phyloP scores from a whole-genome alignment of 2,113 vertebrate genomes.

The Tachycineta bicolor region DNA sequence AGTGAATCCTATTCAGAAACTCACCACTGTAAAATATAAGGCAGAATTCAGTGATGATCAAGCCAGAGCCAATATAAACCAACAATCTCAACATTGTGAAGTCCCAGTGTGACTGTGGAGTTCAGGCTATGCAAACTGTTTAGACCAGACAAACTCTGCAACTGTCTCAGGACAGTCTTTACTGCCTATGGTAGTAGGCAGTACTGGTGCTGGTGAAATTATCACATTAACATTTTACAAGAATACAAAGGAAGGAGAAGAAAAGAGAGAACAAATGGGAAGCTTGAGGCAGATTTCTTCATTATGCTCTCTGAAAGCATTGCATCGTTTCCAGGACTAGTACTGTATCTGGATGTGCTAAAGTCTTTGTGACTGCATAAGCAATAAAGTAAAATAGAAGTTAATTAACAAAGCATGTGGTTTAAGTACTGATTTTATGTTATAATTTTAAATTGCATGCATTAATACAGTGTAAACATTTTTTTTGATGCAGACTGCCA shows the following conservation, averaged over 20 bases:
- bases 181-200: neutral
- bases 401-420: neutral
- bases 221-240: constrained; percentile 34
- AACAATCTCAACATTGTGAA: neutral
- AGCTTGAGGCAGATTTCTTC: neutral
- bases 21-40: constrained; percentile 2
- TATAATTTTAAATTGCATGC: neutral
- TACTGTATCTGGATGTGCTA: neutral
- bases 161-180: constrained; percentile 10
- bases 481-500: neutral
- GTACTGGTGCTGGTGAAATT: constrained; percentile 16
- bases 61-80: constrained; percentile 51
- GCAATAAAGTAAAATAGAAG: neutral
- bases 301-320: neutral
- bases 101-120: constrained; percentile 18
- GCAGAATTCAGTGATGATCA: constrained; percentile 19
- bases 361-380: neutral
- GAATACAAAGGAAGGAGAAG: neutral
- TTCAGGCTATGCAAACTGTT: constrained; percentile 10
- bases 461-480: neutral
- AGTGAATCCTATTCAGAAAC: neutral
- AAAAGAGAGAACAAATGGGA: neutral
- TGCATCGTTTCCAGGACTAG: neutral
- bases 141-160: neutral
- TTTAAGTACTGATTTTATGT: neutral